Evolutionary conservation across 2,888 invertebrate genomes (phyloP).

Genomic region (Clanis bilineata): DNA sequence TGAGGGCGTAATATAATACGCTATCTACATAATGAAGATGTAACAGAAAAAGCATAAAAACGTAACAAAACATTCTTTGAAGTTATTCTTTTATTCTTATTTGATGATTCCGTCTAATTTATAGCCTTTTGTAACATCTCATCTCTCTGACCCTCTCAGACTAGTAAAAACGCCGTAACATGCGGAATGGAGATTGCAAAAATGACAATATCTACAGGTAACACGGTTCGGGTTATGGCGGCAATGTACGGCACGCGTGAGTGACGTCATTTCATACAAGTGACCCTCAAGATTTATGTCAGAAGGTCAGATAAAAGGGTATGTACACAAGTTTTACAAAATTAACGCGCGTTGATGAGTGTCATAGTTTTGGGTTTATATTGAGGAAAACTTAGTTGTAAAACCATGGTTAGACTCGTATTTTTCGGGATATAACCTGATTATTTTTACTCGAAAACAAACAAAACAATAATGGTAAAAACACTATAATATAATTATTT

Average conservation of each 20-base stretch:
- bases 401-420: too few species aligned
- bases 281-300: background rate
- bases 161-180: background rate
- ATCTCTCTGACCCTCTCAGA: background rate
- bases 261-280: background rate
- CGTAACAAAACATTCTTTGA: too few species aligned
- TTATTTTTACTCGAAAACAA: too few species aligned
- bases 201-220: conserved; percentile 2
- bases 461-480: too few species aligned
- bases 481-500: too few species aligned
- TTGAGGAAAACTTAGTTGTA: too few species aligned
- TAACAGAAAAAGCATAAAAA: too few species aligned
- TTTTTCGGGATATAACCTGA: too few species aligned
- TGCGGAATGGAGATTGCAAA: conserved; percentile 8
- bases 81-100: background rate
- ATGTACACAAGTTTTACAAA: background rate
- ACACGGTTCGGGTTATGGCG: conserved; percentile 1
- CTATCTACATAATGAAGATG: too few species aligned
- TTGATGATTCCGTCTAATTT: background rate
- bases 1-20: too few species aligned
- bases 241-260: background rate
- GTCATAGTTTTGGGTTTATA: too few species aligned
- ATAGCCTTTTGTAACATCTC: background rate
- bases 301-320: background rate
- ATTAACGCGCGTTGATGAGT: too few species aligned